phyloP scores from a whole-genome alignment of 2,797 vertebrate genomes.

The Scolopax rusticola region DNA sequence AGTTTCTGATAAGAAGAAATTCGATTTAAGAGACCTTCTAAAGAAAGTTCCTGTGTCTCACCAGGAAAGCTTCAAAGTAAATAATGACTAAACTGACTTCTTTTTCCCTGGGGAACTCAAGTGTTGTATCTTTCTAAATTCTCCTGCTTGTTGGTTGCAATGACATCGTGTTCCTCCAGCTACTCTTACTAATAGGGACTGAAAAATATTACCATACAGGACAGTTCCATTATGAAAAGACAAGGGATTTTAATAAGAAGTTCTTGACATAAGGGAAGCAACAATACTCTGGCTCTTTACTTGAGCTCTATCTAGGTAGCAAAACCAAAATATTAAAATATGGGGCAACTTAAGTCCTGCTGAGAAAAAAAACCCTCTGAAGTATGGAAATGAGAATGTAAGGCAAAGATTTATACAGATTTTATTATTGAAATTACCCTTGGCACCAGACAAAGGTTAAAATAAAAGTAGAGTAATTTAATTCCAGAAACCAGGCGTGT shows the following conservation, averaged over 20 bases:
- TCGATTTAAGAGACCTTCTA: background rate
- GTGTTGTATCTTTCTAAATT: background rate
- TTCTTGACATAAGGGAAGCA: background rate
- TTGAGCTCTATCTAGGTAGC: background rate
- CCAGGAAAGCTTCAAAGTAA: background rate
- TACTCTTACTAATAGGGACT: background rate
- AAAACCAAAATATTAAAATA: background rate
- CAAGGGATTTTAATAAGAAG: background rate
- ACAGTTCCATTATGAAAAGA: background rate
- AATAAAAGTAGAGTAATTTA: background rate
- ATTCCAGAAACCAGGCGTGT: background rate
- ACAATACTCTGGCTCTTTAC: background rate
- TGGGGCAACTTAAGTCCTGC: rapidly evolving
- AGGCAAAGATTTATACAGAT: background rate
- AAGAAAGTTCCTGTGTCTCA: background rate
- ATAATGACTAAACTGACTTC: background rate
- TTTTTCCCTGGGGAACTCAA: background rate
- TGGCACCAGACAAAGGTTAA: background rate
- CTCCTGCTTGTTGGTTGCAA: background rate
- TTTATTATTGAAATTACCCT: background rate
- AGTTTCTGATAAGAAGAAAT: background rate
- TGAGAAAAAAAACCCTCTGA: background rate
- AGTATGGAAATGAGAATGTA: background rate
- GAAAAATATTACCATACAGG: background rate
- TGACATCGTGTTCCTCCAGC: background rate